These are phyloP conservation scores for Drosophila heteroneura DNA, from an alignment of 2,888 invertebrate species.

Conservation along the genomic window DNA sequence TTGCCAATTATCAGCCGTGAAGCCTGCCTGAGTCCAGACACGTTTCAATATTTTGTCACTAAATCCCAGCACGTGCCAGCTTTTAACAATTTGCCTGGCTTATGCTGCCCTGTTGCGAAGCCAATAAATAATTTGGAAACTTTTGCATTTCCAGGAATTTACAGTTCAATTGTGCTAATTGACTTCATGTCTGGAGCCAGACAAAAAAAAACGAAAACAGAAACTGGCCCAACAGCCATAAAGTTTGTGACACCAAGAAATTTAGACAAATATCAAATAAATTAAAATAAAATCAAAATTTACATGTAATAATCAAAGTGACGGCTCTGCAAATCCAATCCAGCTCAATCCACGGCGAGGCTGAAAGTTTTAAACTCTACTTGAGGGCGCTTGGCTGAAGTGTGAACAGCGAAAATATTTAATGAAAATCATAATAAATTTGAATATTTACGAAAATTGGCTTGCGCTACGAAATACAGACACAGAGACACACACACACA, in stretches of 20 bases:
- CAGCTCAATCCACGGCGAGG: not conserved
- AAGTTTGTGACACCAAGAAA: constrained; percentile 50
- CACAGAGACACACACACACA: not conserved
- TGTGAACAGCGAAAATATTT: constrained; percentile 65
- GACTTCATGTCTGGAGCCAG: constrained; percentile 53
- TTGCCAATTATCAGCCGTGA: not conserved
- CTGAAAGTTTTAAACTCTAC: constrained; percentile 34
- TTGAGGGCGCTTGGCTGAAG: constrained; percentile 39
- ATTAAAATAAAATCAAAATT: constrained; percentile 41
- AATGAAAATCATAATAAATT: constrained; percentile 78
- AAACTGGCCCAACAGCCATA: constrained; percentile 17
- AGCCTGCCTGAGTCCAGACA: constrained; percentile 16
- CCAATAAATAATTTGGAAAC: constrained; percentile 59
- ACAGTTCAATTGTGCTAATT: constrained; percentile 75
- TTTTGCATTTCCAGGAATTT: constrained; percentile 63
- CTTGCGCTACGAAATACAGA: constrained; percentile 18
- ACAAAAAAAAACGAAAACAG: not conserved
- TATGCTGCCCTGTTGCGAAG: constrained; percentile 13
- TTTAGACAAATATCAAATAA: constrained; percentile 15
- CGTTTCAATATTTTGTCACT: constrained; percentile 32
- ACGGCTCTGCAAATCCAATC: constrained; percentile 50
- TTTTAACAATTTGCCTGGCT: constrained; percentile 51
- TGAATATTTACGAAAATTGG: constrained; percentile 76
- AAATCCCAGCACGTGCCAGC: constrained; percentile 63
- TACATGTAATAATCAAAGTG: constrained; percentile 73